A percentile compares a stretch with the other conserved stretches of the same genome.
phyloP scores from a whole-genome alignment of 2,888 invertebrate species.

The Serrognathus titanus region DNA sequence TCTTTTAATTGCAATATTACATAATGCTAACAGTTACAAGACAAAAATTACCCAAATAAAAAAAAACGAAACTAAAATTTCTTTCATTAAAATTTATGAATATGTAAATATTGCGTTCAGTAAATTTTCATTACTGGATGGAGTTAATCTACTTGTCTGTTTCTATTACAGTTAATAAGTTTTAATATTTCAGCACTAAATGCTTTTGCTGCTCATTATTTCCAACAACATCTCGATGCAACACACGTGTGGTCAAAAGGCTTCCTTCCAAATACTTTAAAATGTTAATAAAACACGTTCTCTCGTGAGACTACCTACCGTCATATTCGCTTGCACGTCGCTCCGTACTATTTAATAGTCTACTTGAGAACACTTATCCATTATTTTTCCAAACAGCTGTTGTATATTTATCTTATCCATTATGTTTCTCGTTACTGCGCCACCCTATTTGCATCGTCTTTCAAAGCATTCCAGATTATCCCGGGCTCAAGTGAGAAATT shows the following conservation, averaged over 20 bases:
- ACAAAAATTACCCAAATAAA: too few relatives aligned
- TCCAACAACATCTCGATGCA: too few relatives aligned
- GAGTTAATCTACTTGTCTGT: too few relatives aligned
- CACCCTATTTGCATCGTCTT: constrained; percentile 18
- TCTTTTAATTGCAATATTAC: too few relatives aligned
- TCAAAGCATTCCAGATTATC: neutral
- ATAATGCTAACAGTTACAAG: too few relatives aligned
- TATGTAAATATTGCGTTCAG: too few relatives aligned
- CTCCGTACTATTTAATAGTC: constrained; percentile 17
- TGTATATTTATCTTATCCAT: constrained; percentile 22
- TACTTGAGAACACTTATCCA: constrained; percentile 21
- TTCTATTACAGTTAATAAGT: too few relatives aligned
- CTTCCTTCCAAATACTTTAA: neutral
- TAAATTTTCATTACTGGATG: too few relatives aligned
- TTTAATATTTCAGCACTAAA: too few relatives aligned
- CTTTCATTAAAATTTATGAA: too few relatives aligned
- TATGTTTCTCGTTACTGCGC: constrained; percentile 13
- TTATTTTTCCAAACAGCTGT: constrained; percentile 23
- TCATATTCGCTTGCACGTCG: neutral
- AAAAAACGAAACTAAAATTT: too few relatives aligned
- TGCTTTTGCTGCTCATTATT: too few relatives aligned
- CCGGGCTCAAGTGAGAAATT: neutral
- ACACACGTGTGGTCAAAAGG: neutral
- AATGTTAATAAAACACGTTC: neutral
- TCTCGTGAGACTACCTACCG: neutral